phyloP scores from a whole-genome alignment of 2,888 invertebrate genomes.

The Gasteruption jaculator region DNA sequence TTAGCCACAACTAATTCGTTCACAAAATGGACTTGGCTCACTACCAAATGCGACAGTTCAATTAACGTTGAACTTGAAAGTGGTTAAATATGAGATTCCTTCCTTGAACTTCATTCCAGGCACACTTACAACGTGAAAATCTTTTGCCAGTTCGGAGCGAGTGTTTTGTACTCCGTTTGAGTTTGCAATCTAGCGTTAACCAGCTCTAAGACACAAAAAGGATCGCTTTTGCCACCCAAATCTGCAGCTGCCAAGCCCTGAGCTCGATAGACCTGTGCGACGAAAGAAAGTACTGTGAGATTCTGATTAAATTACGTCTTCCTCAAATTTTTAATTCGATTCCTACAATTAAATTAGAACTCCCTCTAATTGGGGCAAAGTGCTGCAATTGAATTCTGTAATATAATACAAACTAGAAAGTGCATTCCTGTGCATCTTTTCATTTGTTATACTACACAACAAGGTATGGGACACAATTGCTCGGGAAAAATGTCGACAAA shows the following conservation, averaged over 20 bases:
- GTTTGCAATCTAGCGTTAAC: conserved; percentile 94
- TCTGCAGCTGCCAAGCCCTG: conserved; percentile 90
- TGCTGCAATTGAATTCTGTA: too few species aligned
- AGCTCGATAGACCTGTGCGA: conserved; percentile 56
- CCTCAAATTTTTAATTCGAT: too few species aligned
- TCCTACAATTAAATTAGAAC: conserved; percentile 4
- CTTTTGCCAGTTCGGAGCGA: conserved; percentile 97
- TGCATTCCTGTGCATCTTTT: too few species aligned
- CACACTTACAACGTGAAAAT: conserved; percentile 91
- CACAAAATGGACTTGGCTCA: too few species aligned
- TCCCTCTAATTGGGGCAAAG: neutral
- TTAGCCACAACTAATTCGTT: neutral
- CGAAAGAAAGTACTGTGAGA: conserved; percentile 6
- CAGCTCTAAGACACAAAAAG: conserved; percentile 94
- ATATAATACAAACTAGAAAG: too few species aligned
- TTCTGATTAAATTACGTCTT: too few species aligned
- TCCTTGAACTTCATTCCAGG: neutral
- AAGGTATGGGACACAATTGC: too few species aligned
- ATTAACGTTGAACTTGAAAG: neutral
- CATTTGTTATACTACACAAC: too few species aligned
- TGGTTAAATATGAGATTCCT: conserved; percentile 5
- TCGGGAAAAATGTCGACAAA: too few species aligned
- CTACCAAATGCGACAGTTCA: neutral
- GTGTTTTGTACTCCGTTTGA: conserved; percentile 97
- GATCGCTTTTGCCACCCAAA: conserved; percentile 96